phyloP scores from a whole-genome alignment of 2,113 vertebrate genomes.

The Elephantulus edwardii region DNA sequence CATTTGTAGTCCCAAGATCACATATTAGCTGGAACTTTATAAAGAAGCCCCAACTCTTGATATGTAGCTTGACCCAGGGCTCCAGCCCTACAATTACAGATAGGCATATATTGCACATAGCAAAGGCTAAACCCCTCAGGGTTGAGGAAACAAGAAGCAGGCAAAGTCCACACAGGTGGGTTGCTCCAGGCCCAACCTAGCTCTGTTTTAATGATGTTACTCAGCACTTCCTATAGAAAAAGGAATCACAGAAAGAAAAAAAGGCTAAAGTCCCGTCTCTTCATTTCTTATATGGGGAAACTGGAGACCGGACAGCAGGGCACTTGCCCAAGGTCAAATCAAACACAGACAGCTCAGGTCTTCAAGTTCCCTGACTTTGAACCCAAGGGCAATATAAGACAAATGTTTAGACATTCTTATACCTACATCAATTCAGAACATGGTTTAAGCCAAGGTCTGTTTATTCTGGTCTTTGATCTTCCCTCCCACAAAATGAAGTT shows the following conservation, averaged over 20 bases:
- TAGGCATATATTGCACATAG: fast-evolving
- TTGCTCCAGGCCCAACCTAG: neutral
- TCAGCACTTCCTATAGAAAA: neutral
- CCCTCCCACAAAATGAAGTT: conserved; percentile 9
- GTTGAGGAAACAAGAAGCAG: neutral
- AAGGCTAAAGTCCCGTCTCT: neutral
- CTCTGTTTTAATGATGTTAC: neutral
- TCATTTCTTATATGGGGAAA: neutral
- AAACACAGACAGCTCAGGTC: neutral
- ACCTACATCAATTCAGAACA: neutral
- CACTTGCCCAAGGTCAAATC: neutral
- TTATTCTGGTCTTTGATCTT: conserved; percentile 7
- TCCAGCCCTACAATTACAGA: neutral
- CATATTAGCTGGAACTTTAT: neutral
- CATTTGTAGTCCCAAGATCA: neutral
- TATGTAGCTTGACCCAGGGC: neutral
- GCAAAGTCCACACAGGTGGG: neutral
- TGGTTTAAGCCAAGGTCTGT: neutral
- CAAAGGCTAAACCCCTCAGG: neutral
- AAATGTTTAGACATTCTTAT: neutral
- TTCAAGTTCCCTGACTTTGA: neutral
- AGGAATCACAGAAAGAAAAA: neutral
- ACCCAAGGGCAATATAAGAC: neutral
- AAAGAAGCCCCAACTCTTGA: neutral
- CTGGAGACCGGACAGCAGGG: neutral